A percentile compares a stretch with the other conserved stretches of the same genome.
Conservation (phyloP, 2,888 invertebrate genomes). For the Himalopsyche tibetana region DNA sequence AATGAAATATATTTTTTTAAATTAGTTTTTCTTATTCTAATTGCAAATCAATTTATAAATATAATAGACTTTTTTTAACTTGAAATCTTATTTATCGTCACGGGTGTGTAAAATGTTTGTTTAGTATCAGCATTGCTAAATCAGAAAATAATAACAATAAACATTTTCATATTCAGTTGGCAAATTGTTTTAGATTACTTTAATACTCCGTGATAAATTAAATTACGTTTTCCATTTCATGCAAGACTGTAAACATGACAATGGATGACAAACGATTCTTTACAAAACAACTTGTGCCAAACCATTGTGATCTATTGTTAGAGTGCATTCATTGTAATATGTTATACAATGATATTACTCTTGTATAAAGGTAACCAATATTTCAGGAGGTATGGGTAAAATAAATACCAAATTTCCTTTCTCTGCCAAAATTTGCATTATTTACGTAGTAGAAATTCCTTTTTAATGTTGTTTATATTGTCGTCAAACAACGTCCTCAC, state of each 20-base stretch:
- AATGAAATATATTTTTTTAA: no score
- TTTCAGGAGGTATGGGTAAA: not conserved
- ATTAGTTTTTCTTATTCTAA: no score
- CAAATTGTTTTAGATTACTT: not conserved
- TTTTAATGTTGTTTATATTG: no score
- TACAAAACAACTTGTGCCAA: slow-evolving; percentile 40
- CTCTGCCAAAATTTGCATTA: no score
- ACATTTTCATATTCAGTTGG: not conserved
- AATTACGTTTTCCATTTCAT: slow-evolving; percentile 28
- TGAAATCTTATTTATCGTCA: no score
- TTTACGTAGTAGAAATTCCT: no score
- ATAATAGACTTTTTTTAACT: no score
- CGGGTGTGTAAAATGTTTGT: no score
- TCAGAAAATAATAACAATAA: not conserved
- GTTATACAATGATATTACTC: not conserved
- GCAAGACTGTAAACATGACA: slow-evolving; percentile 29
- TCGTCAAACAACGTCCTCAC: no score
- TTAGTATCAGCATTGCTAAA: no score
- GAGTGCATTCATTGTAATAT: slow-evolving; percentile 21
- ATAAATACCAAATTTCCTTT: no score
- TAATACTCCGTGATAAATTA: not conserved
- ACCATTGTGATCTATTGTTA: slow-evolving; percentile 11
- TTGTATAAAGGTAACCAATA: not conserved
- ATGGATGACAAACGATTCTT: slow-evolving; percentile 40
- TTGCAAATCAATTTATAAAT: no score